Evolutionary conservation across 2,888 invertebrate species (phyloP).

Genomic region (Lysandra coridon): DNA sequence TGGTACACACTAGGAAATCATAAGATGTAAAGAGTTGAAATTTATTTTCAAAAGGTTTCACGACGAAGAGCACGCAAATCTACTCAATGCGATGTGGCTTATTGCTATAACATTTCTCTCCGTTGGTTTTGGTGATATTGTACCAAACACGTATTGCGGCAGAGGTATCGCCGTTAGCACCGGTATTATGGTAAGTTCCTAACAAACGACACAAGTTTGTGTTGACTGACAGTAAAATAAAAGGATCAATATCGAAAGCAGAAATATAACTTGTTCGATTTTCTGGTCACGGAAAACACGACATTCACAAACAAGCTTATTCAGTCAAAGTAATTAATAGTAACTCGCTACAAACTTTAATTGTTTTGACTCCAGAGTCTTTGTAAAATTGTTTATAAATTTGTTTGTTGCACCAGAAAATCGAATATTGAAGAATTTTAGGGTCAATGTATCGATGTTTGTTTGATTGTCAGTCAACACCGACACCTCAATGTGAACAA

Average conservation of each 20-base stretch:
- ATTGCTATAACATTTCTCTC: slow-evolving; percentile 99
- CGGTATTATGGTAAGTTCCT: slow-evolving; percentile 97
- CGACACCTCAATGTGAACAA: slow-evolving; percentile 56
- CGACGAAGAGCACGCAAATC: slow-evolving; percentile 98
- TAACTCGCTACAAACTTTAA: background rate
- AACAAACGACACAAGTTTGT: slow-evolving; percentile 62
- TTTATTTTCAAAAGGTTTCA: slow-evolving; percentile 91
- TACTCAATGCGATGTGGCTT: slow-evolving; percentile 99
- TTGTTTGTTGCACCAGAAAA: background rate
- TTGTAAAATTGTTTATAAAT: background rate
- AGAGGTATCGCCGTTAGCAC: slow-evolving; percentile 99
- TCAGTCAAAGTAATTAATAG: background rate
- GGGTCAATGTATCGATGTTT: slow-evolving; percentile 10
- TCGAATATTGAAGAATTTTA: background rate
- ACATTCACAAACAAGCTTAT: slow-evolving; percentile 1
- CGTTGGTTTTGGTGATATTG: slow-evolving; percentile 99
- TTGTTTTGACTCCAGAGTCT: background rate
- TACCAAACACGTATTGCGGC: slow-evolving; percentile 99
- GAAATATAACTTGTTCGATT: background rate
- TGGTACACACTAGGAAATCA: slow-evolving; percentile 45
- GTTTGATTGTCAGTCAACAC: slow-evolving; percentile 70
- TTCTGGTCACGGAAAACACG: background rate
- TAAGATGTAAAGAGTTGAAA: slow-evolving; percentile 66
- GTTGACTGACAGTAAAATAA: slow-evolving; percentile 63
- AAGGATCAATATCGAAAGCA: background rate